Conservation (phyloP, 2,797 vertebrate genomes). For the Valencia hispanica region DNA sequence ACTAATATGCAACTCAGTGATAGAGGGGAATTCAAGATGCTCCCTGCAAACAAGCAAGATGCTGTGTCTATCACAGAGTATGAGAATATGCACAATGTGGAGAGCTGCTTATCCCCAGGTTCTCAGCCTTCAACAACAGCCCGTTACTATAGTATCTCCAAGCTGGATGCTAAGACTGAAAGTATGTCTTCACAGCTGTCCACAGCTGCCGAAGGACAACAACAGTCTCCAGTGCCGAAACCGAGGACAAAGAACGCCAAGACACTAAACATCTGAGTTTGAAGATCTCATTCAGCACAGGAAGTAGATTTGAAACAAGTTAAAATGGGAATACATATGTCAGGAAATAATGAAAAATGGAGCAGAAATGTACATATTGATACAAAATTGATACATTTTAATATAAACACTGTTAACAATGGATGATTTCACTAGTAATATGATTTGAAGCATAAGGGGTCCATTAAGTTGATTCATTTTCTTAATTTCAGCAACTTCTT, state of each 20-base stretch:
- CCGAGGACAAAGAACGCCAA: conserved; percentile 65
- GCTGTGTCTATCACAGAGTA: conserved; percentile 24
- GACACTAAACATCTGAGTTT: conserved; percentile 32
- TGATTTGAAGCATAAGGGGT: not conserved
- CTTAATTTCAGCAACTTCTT: not conserved
- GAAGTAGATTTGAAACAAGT: not conserved
- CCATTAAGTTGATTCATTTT: not conserved
- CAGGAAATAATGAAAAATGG: not conserved
- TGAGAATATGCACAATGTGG: conserved; percentile 46
- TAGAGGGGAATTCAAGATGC: conserved; percentile 29
- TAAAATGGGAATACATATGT: not conserved
- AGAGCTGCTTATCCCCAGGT: not conserved
- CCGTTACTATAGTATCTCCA: conserved; percentile 18
- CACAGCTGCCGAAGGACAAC: conserved; percentile 5
- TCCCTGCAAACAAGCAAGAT: conserved; percentile 19
- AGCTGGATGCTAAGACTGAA: conserved; percentile 28
- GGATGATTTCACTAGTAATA: not conserved
- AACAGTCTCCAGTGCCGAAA: conserved; percentile 71
- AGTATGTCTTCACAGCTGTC: conserved; percentile 5
- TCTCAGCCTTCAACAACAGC: conserved; percentile 18
- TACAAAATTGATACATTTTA: too few species aligned
- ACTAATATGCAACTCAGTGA: not conserved
- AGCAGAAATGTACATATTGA: not conserved
- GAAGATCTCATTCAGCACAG: not conserved
- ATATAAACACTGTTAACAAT: not conserved